Evolutionary conservation across 2,113 vertebrate species (phyloP).

Genomic region (Phylloscopus trochiloides): DNA sequence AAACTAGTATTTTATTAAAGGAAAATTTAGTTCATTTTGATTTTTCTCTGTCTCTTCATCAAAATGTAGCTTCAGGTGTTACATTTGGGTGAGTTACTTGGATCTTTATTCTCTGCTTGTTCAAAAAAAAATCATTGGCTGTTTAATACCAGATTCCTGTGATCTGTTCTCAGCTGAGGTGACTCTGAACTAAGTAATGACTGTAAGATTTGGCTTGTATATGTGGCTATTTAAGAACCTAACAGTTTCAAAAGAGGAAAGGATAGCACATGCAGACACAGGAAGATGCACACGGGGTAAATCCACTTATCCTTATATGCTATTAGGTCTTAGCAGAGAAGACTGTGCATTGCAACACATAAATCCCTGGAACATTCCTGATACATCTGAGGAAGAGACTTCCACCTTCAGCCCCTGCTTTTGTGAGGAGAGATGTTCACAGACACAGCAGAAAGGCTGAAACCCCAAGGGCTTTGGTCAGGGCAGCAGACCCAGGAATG

Average conservation of each 20-base stretch:
- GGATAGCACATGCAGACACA: background rate
- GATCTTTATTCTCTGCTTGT: background rate
- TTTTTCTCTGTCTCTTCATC: background rate
- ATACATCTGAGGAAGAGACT: background rate
- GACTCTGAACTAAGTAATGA: background rate
- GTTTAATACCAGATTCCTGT: background rate
- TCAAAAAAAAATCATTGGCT: background rate
- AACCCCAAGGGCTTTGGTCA: background rate
- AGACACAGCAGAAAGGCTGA: background rate
- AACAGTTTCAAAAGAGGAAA: background rate
- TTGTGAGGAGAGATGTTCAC: background rate
- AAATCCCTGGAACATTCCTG: background rate
- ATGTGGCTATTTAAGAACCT: background rate
- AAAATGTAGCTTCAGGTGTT: background rate
- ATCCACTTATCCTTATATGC: background rate
- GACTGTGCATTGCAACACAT: background rate
- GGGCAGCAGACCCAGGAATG: background rate
- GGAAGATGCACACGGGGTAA: background rate
- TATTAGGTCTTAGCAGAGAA: background rate
- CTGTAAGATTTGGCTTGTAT: background rate
- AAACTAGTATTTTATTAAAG: background rate
- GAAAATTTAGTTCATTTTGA: background rate
- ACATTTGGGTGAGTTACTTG: background rate
- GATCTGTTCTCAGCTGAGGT: background rate
- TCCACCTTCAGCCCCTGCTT: background rate